These are phyloP conservation scores for Rhaphigaster nebulosa DNA, from an alignment of 2,888 invertebrate species.

Conservation along the genomic window DNA sequence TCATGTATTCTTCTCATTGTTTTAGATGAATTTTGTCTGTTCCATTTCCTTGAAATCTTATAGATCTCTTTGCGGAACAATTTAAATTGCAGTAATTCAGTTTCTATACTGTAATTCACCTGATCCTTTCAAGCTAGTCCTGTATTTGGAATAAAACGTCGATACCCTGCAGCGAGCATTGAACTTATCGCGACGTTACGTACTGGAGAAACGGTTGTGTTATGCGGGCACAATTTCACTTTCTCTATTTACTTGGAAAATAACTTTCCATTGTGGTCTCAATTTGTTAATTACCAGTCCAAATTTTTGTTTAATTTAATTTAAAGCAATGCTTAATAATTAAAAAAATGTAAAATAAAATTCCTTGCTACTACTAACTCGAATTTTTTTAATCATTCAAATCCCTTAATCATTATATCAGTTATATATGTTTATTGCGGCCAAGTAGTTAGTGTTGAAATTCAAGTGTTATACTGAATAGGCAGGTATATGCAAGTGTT, in stretches of 20 bases:
- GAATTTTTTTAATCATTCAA: no score
- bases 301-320: neutral
- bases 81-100: neutral
- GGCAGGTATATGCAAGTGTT: no score
- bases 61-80: neutral
- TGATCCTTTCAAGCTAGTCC: neutral
- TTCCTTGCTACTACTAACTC: no score
- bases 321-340: neutral
- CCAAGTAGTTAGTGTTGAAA: no score
- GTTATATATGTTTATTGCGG: no score
- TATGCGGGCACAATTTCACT: slow-evolving; percentile 37
- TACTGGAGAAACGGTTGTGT: neutral
- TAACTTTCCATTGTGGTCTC: neutral
- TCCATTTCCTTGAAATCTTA: neutral
- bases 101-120: neutral
- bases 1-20: neutral
- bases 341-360: no score
- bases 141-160: neutral
- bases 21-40: neutral
- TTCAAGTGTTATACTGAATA: no score
- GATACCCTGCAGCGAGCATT: neutral
- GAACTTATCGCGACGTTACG: neutral
- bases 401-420: no score
- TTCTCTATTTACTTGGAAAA: slow-evolving; percentile 34
- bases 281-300: neutral